A percentile compares a stretch with the other conserved stretches of the same genome.
These are phyloP conservation scores for Periophthalmodon schlosseri DNA, from an alignment of 2,113 vertebrate species.

Conservation along the genomic window DNA sequence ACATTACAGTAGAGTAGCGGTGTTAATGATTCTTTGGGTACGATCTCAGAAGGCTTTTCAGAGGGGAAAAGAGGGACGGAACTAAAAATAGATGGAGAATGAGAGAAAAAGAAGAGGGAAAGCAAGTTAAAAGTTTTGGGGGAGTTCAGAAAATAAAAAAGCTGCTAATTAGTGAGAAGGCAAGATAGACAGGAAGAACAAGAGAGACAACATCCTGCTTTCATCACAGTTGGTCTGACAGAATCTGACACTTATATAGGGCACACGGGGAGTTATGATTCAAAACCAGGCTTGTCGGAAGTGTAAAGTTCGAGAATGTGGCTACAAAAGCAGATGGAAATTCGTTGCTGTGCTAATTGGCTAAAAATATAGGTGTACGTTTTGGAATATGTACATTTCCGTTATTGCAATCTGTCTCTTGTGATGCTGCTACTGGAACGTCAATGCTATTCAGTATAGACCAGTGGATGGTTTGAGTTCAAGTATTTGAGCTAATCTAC, in stretches of 20 bases:
- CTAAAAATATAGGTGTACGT: not conserved
- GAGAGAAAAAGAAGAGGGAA: constrained; percentile 21
- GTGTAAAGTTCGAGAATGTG: not conserved
- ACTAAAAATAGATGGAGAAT: constrained; percentile 36
- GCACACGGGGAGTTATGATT: constrained; percentile 25
- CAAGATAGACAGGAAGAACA: constrained; percentile 21
- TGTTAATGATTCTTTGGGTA: constrained; percentile 48
- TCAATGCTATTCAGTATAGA: not conserved
- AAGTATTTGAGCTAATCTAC: not conserved
- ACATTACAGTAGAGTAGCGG: not conserved
- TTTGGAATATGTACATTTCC: not conserved
- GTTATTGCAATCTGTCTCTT: not conserved
- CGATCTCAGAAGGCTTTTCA: constrained; percentile 39
- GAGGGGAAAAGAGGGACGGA: constrained; percentile 27
- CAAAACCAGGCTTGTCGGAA: constrained; percentile 24
- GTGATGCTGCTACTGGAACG: not conserved
- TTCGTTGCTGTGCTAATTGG: not conserved
- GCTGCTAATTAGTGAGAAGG: constrained; percentile 52
- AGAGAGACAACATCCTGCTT: constrained; percentile 43
- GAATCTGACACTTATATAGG: constrained; percentile 32
- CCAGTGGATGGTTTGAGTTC: too few relatives aligned
- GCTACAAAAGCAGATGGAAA: not conserved
- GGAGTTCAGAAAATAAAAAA: constrained; percentile 36
- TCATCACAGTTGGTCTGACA: constrained; percentile 34
- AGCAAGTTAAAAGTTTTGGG: constrained; percentile 20